Conservation (phyloP, 2,113 vertebrate genomes). For the Vicugna pacos region DNA sequence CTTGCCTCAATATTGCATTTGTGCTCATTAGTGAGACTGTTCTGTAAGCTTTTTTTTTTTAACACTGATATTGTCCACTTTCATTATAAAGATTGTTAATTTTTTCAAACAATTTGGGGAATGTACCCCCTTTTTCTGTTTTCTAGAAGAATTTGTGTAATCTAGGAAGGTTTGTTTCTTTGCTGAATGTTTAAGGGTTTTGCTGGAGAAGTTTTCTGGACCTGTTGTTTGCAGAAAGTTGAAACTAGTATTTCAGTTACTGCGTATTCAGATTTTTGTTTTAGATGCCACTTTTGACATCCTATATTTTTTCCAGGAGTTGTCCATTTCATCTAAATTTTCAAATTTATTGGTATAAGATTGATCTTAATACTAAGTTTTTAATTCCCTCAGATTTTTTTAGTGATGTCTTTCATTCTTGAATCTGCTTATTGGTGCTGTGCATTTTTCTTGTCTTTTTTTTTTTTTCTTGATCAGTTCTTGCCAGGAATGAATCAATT, state of each 20-base stretch:
- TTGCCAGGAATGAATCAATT: slow-evolving; percentile 7
- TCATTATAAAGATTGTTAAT: slow-evolving; percentile 14
- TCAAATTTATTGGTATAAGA: neutral
- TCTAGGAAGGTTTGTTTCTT: neutral
- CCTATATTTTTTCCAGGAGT: neutral
- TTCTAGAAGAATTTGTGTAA: slow-evolving; percentile 11
- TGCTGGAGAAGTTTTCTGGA: neutral
- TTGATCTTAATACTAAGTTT: neutral
- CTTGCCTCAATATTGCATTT: neutral
- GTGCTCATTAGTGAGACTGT: slow-evolving; percentile 37
- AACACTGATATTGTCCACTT: neutral
- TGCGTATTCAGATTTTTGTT: slow-evolving; percentile 24
- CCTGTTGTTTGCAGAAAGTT: neutral
- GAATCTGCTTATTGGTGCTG: neutral
- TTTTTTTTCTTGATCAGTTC: neutral
- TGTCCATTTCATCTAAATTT: neutral
- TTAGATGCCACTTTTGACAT: neutral
- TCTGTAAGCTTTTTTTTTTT: neutral
- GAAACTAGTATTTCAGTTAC: neutral
- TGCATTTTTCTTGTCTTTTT: neutral
- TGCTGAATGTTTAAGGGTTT: neutral
- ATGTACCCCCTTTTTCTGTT: neutral
- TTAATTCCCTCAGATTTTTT: neutral
- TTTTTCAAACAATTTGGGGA: slow-evolving; percentile 24
- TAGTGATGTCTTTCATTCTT: slow-evolving; percentile 8